phyloP scores from a whole-genome alignment of 2,113 vertebrate species.

The Amia ocellicauda region DNA sequence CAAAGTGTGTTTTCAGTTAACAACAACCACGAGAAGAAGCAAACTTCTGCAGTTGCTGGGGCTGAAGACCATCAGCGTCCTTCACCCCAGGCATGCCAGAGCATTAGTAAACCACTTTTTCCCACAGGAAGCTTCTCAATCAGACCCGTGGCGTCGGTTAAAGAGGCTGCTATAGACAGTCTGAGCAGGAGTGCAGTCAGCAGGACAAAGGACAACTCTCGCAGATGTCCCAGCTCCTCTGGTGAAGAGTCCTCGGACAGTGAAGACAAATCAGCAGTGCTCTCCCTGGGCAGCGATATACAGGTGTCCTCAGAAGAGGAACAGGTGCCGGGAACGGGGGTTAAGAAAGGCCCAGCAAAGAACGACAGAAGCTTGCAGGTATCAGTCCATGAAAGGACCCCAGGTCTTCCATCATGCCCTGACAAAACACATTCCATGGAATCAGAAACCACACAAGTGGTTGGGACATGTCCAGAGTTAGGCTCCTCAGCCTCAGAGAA shows the following conservation, averaged over 20 bases:
- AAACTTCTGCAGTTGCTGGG: not conserved
- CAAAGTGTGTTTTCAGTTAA: constrained; percentile 27
- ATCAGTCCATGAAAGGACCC: not conserved
- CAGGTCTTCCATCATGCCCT: not conserved
- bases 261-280: constrained; percentile 24
- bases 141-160: not conserved
- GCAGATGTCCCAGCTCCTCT: not conserved
- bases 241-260: constrained; percentile 9
- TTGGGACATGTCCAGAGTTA: not conserved
- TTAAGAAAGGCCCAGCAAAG: constrained; percentile 5
- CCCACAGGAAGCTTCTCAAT: constrained; percentile 9
- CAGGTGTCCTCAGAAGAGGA: constrained; percentile 37
- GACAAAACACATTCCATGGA: not conserved
- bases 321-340: constrained; percentile 18
- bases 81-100: constrained; percentile 10
- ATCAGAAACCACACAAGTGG: not conserved
- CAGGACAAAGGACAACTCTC: constrained; percentile 23
- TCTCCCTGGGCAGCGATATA: constrained; percentile 35
- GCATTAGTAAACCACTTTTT: constrained; percentile 12
- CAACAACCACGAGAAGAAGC: constrained; percentile 30
- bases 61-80: not conserved
- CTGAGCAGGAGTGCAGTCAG: constrained; percentile 3
- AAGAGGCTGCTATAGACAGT: not conserved
- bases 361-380: not conserved
- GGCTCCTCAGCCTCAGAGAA: not conserved